A percentile compares a stretch with the other conserved stretches of the same genome.
phyloP scores from a whole-genome alignment of 2,888 invertebrate species.

The Tigriopus californicus region DNA sequence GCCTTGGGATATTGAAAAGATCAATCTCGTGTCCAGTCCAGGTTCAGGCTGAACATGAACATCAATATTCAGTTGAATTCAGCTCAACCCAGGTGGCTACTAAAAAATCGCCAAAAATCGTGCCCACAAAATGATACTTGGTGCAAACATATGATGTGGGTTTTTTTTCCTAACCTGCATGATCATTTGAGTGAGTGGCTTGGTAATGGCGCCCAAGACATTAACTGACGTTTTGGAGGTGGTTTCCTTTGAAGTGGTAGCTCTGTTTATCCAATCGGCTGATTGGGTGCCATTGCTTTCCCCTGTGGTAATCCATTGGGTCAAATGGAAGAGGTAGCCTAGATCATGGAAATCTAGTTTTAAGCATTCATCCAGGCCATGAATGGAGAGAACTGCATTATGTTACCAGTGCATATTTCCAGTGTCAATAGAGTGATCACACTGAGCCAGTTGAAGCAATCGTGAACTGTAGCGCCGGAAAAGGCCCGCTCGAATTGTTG shows the following conservation, averaged over 20 bases:
- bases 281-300: neutral
- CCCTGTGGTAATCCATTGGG: conserved; percentile 3
- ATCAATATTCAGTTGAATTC: too few species aligned
- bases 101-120: too few species aligned
- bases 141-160: too few species aligned
- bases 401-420: conserved; percentile 25
- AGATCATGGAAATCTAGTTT: neutral
- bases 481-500: conserved; percentile 34
- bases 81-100: too few species aligned
- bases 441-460: conserved; percentile 37
- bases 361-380: too few species aligned
- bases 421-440: conserved; percentile 33
- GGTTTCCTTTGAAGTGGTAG: neutral
- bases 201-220: conserved; percentile 25
- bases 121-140: too few species aligned
- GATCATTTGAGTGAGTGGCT: conserved; percentile 29
- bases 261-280: neutral
- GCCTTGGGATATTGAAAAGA: neutral
- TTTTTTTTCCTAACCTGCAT: conserved; percentile 23
- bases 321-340: conserved; percentile 10
- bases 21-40: neutral
- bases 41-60: too few species aligned
- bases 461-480: conserved; percentile 36
- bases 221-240: conserved; percentile 19
- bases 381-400: neutral